Evolutionary conservation across 2,113 vertebrate genomes (phyloP).

Genomic region (Salminus brasiliensis): DNA sequence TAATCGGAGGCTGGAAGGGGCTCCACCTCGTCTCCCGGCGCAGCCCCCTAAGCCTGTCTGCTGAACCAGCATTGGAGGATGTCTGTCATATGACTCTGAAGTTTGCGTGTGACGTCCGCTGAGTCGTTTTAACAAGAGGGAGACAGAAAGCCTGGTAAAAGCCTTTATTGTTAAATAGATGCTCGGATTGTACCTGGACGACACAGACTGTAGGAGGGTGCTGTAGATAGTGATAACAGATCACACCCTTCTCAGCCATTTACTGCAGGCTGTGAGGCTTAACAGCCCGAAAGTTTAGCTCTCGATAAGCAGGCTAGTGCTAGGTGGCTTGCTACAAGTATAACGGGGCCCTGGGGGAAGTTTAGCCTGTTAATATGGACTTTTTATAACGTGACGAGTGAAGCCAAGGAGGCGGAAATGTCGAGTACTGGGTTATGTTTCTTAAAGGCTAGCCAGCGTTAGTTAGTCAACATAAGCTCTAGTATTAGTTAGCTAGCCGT

Average conservation of each 20-base stretch:
- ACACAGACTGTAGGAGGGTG: neutral
- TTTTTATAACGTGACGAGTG: neutral
- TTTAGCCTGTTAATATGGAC: neutral
- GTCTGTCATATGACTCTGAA: conserved; percentile 47
- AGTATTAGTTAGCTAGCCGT: too few species aligned
- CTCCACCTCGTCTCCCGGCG: too few species aligned
- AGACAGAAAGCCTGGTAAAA: conserved; percentile 45
- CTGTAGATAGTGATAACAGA: neutral
- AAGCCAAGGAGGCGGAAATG: neutral
- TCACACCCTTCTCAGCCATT: neutral
- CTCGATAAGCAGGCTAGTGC: neutral
- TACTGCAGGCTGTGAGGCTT: neutral
- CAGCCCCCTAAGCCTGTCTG: neutral
- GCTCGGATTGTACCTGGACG: neutral
- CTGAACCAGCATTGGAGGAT: conserved; percentile 39
- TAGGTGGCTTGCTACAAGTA: conserved; percentile 14
- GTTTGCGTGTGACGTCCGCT: conserved; percentile 44
- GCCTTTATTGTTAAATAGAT: neutral
- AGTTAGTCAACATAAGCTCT: too few species aligned
- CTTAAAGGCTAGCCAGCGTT: neutral
- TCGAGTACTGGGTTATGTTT: neutral
- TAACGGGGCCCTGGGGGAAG: conserved; percentile 1
- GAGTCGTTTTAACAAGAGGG: conserved; percentile 18
- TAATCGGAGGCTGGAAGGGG: too few species aligned
- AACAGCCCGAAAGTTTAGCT: neutral